Base-by-base conservation (phyloP, 2,797 vertebrate species). In the Dromococcyx pavoninus region DNA sequence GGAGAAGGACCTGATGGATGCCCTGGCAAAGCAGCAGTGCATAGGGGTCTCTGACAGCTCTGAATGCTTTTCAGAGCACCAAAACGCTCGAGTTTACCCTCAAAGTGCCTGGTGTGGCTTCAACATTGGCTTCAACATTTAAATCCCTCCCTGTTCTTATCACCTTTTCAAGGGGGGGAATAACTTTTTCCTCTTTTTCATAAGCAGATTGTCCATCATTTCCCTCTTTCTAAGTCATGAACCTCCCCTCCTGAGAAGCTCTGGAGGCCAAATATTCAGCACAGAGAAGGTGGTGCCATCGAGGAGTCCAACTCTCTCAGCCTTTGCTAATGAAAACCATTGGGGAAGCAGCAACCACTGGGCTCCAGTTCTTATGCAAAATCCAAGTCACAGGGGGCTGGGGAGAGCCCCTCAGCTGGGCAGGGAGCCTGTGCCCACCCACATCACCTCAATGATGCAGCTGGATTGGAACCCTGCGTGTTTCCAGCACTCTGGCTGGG, bases 311-410 rank as follows among this genome's bases (percentile, higher is more conserved):
- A 2, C 15, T 18, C 25, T 48, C n/a, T 13, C 37, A 9, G 57
- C 17, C 58, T 43, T 41, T 46, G 54, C 44, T 46, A 12, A n/a
- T 0, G 6, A 27, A 21, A n/a, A 14, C 1, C 2, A 15, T 3
- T 23, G 28, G 39, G 33, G 24, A 17, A 10, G 62, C 24, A 70
- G 46, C 1, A 10, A 24, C 15, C 5, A 8, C 58, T 27, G 75
- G 16, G 41, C 24, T 33, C 35, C 10, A 3, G 54, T 51, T 50
- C 30, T 48, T 7, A 2, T 3, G 18, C n/a, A 16, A 44, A 72
- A 53, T 10, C 23, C 37, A 24, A 4, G 0, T 17, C 2, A 0
- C 0, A 10, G 41, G 53, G 17, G 35, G 4, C 35, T 43, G 65
- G 12, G 51, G 25, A 2, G 17, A 84, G 21, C 27, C 18, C 48